Evolutionary conservation across 2,797 vertebrate species (phyloP).

Genomic region (Adelosebastes latens): DNA sequence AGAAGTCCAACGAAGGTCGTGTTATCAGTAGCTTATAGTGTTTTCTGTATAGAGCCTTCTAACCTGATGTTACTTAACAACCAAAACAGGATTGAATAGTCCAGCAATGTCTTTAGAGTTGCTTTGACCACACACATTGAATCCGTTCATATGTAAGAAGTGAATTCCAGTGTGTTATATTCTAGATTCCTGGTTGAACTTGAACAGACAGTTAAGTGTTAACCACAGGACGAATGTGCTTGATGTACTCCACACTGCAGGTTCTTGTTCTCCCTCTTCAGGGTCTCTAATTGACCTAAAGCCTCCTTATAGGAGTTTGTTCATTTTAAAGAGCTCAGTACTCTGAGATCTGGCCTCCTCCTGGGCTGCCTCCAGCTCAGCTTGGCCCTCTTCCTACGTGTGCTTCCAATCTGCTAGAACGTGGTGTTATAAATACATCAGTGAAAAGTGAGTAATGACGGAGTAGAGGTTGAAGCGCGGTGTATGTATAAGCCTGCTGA

Average conservation of each 20-base stretch:
- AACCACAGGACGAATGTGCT: background rate
- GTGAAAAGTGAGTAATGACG: constrained; percentile 46
- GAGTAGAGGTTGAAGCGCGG: background rate
- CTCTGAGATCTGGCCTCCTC: constrained; percentile 24
- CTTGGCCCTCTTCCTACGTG: constrained; percentile 41
- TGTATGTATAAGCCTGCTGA: background rate
- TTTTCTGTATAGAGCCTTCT: background rate
- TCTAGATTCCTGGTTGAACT: background rate
- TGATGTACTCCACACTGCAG: constrained; percentile 39
- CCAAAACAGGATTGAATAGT: background rate
- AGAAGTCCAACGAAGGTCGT: rapidly evolving
- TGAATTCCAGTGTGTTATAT: background rate
- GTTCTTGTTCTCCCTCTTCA: constrained; percentile 86
- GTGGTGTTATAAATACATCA: constrained; percentile 46
- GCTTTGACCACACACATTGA: background rate
- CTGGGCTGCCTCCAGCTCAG: constrained; percentile 38
- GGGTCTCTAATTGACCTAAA: constrained; percentile 83
- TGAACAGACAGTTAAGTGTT: background rate
- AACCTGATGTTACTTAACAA: background rate
- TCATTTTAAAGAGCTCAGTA: constrained; percentile 80
- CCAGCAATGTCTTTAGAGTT: background rate
- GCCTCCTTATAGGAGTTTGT: constrained; percentile 85
- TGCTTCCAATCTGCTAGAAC: constrained; percentile 34
- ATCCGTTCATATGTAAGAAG: background rate
- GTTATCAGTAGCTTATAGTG: background rate